Conservation (phyloP, 2,888 invertebrate genomes). For the Sesamia inferens region DNA sequence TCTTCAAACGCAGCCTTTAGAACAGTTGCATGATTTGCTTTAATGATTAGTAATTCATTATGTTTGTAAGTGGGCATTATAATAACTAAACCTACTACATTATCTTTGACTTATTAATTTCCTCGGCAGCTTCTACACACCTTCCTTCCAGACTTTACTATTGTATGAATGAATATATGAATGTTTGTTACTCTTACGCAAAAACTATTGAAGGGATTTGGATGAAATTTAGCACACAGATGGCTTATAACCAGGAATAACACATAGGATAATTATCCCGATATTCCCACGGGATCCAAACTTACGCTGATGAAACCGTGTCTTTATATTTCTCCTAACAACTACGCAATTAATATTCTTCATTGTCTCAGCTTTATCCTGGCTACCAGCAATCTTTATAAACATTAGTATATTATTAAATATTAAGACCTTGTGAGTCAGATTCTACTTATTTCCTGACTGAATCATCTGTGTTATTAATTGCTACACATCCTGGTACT, state of each 20-base stretch:
- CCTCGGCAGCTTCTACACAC: neutral
- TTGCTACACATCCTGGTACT: conserved; percentile 34
- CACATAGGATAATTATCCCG: no score
- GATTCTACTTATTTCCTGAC: conserved; percentile 21
- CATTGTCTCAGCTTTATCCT: neutral
- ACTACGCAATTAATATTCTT: neutral
- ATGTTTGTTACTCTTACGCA: no score
- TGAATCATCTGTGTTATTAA: conserved; percentile 47
- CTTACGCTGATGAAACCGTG: neutral
- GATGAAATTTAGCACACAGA: no score
- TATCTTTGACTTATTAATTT: conserved; percentile 13
- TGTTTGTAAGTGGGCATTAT: neutral
- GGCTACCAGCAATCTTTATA: conserved; percentile 10
- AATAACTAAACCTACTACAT: conserved; percentile 1
- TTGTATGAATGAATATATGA: no score
- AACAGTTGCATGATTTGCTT: neutral
- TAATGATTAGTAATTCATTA: neutral
- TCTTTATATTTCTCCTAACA: conserved; percentile 15
- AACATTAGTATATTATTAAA: conserved; percentile 34
- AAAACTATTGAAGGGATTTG: no score
- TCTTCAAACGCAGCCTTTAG: neutral
- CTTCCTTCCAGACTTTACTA: neutral
- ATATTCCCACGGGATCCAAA: no score
- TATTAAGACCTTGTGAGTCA: conserved; percentile 27
- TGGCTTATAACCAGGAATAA: no score